Evolutionary conservation across 2,113 vertebrate genomes (phyloP), one percentile per base, ranked within the genome.

Genomic region (Erythrocercus mccallii): DNA sequence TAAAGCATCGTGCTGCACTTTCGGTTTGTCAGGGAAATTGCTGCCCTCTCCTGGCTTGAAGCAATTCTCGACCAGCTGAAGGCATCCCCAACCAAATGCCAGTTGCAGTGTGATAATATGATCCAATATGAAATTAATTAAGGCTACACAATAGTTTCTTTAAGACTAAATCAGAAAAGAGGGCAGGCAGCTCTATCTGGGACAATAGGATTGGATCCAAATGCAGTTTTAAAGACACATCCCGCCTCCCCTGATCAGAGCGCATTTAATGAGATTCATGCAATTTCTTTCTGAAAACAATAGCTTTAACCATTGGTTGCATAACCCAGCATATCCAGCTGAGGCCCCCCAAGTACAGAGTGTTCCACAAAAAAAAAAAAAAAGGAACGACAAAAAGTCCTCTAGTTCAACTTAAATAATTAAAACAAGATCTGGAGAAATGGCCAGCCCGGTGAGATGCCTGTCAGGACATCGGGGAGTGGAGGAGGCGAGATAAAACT

Each of bases 11-110:
- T 8, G 10, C 48, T 11, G 85, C 56, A 5, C 47, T 81, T 94
- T 82, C 4, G 20, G 82, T 78, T 97, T 97, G 79, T 73, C 95
- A 97, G 97, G 97, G 96, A 96, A 97, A 95, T 96, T 97, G 91
- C 97, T 98, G 98, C 98, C 97, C 98, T 97, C 98, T 98, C 62
- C 97, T 97, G 98, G 97, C 79, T 69, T 11, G 15, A 35, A 53
- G 62, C 82, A 37, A 81, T n/a, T 71, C 66, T 62, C 15, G 3
- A 11, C 35, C n/a, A 19, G 92, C 91, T 28, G 60, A 81, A 91
- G 86, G 72, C 69, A 72, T 70, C 76, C n/a, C 69, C 53, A 5
- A 64, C 64, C 14, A 3, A 86, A 74, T 38, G 79, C 88, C 86
- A 38, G 82, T 88, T 93, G 47, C 72, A 58, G 78, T 48, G 83